Base-by-base conservation (phyloP, 2,888 invertebrate genomes). In the Eilema depressum region DNA sequence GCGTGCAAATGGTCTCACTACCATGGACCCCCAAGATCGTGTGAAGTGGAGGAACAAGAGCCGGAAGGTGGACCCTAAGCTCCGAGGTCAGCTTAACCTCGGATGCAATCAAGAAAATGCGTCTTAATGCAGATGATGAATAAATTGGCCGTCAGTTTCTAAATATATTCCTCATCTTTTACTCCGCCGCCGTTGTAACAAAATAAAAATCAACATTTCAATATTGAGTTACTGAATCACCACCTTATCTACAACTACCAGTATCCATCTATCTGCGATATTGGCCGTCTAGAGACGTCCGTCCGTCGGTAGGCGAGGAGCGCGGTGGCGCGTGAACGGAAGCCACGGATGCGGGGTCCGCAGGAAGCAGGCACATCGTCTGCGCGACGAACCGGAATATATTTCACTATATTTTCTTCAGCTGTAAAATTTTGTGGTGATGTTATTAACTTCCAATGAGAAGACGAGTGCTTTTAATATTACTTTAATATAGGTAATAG, bases 301-400 rank as follows among this genome's bases (percentile, higher is more conserved):
- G 37, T 12, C 70, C 72, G 77, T 68, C 76, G 75, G 69, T 28
- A 53, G 69, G 25, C 59, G 57, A 17, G 20, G 64, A 62, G 57
- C 25, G 53, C 68, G 56, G 63, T 37, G 66, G 63, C 71, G 66
- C 70, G 64, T 25, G 75, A 70, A 70, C 88, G 88, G 88, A 88
- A 85, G 77, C 79, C 77, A 70, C 85, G 86, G 84, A 82, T 82
- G 83, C 80, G 84, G 85, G 75, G 70, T 72, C 82, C 80, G 77
- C 85, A 85, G 89, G 89, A 89, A 84, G 79, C 82, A 65, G 80
- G 76, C 85, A 81, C 85, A 82, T 84, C 86, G 83, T 69, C 80
- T 73, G 69, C 68, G 78, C 83, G 80, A 73, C 80, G 70, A 75
- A 75, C 74, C 79, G 77, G 79, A 84, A 81, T 84, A 79, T 75